phyloP scores from a whole-genome alignment of 2,888 invertebrate species.

The Pristionchus japonicus region DNA sequence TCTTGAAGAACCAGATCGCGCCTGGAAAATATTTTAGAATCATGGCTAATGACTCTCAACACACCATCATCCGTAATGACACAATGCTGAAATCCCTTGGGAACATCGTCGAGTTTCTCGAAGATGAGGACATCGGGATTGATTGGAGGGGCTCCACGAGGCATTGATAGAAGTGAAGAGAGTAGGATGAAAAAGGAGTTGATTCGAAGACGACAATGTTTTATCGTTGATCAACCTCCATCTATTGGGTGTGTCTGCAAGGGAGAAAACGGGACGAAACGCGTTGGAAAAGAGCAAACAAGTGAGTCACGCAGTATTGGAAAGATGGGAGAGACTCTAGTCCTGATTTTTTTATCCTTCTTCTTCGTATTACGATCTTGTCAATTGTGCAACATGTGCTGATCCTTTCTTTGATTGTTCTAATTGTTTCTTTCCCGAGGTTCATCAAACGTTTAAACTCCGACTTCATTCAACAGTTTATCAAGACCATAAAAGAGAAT shows the following conservation, averaged over 20 bases:
- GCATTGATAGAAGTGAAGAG: not conserved
- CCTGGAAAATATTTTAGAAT: not conserved
- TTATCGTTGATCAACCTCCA: not conserved
- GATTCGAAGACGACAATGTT: not conserved
- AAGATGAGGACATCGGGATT: not conserved
- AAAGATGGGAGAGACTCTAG: not conserved
- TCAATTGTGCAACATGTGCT: too few relatives aligned
- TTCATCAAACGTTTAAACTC: not conserved
- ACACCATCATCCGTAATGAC: not conserved
- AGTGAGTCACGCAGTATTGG: not conserved
- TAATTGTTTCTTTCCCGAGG: not conserved
- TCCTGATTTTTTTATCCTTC: too few relatives aligned
- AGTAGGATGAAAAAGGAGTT: too few relatives aligned
- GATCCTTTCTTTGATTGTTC: too few relatives aligned
- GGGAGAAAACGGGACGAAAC: not conserved
- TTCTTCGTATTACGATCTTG: not conserved
- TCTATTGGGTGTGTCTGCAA: not conserved
- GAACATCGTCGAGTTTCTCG: not conserved
- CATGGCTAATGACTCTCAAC: not conserved
- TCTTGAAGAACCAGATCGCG: not conserved
- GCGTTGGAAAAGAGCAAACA: not conserved
- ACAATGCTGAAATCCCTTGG: not conserved
- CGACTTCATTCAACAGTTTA: slow-evolving; percentile 22
- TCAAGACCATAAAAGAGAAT: not conserved
- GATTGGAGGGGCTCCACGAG: not conserved